Percentiles rank a stretch among this genome's conserved stretches.
Evolutionary conservation across 1,140 invertebrate genomes (phyloP).

Genomic region (Bombus superbus): DNA sequence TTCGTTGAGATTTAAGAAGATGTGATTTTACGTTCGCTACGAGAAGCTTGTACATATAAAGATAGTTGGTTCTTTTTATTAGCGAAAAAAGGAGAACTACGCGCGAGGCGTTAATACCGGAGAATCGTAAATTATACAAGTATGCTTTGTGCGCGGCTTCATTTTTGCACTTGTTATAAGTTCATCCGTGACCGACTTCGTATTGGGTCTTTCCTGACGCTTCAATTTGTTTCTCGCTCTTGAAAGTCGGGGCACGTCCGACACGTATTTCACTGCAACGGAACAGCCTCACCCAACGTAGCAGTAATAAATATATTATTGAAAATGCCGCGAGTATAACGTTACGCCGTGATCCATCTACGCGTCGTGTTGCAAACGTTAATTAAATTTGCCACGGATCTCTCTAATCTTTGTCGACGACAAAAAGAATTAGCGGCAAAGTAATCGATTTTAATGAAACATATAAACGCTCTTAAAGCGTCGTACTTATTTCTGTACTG

Average conservation of each 20-base stretch:
- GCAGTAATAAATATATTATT: slow-evolving; percentile 31
- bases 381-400: background rate
- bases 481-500: too few relatives aligned
- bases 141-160: background rate
- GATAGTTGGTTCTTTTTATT: too few relatives aligned
- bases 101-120: too few relatives aligned
- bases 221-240: slow-evolving; percentile 18
- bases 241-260: slow-evolving; percentile 19
- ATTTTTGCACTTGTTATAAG: background rate
- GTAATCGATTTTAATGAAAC: too few relatives aligned
- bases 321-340: background rate
- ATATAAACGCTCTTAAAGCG: too few relatives aligned
- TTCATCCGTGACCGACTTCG: background rate
- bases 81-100: too few relatives aligned
- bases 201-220: background rate
- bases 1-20: background rate
- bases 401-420: too few relatives aligned
- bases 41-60: background rate
- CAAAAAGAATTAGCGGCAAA: too few relatives aligned
- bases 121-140: too few relatives aligned
- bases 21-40: background rate
- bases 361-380: background rate
- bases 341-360: background rate
- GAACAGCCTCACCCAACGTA: background rate
- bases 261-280: slow-evolving; percentile 1